phyloP scores from a whole-genome alignment of 2,888 invertebrate species.

The Apeira syringaria region DNA sequence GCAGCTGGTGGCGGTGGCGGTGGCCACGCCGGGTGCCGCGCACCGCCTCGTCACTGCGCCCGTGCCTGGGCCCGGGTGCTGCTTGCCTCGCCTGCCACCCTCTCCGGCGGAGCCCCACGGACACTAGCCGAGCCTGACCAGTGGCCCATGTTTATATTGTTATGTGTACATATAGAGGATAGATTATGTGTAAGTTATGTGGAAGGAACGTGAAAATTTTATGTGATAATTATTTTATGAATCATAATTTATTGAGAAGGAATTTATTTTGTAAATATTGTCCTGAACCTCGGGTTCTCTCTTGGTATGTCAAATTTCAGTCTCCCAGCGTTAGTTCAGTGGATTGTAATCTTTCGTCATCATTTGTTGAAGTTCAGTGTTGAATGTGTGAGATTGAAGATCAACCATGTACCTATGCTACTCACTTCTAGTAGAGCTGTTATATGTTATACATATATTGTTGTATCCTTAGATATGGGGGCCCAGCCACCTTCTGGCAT shows the following conservation, averaged over 20 bases:
- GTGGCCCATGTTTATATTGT: constrained; percentile 51
- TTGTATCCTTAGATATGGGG: constrained; percentile 56
- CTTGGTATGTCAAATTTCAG: constrained; percentile 53
- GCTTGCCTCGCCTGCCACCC: constrained; percentile 37
- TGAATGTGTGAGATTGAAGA: constrained; percentile 58
- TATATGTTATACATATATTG: constrained; percentile 66
- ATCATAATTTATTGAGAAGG: constrained; percentile 81
- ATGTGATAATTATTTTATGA: constrained; percentile 83
- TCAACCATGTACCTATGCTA: constrained; percentile 69
- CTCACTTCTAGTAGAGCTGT: constrained; percentile 72
- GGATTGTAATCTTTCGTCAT: constrained; percentile 56
- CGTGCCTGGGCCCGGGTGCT: too few species aligned
- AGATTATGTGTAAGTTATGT: constrained; percentile 75
- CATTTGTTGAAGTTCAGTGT: constrained; percentile 52
- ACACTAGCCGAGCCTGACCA: constrained; percentile 23
- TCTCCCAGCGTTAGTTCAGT: constrained; percentile 57
- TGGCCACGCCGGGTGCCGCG: constrained; percentile 58
- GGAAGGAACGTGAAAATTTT: constrained; percentile 75
- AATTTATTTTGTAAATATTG: constrained; percentile 78
- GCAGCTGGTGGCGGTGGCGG: constrained; percentile 74
- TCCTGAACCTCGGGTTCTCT: constrained; percentile 54
- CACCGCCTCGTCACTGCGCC: constrained; percentile 46
- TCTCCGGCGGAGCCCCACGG: constrained; percentile 39
- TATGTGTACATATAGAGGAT: constrained; percentile 69
- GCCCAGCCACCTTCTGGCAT: constrained; percentile 38